Base-by-base conservation (phyloP, 2,888 invertebrate genomes). In the Amblyjoppa fuscipennis region DNA sequence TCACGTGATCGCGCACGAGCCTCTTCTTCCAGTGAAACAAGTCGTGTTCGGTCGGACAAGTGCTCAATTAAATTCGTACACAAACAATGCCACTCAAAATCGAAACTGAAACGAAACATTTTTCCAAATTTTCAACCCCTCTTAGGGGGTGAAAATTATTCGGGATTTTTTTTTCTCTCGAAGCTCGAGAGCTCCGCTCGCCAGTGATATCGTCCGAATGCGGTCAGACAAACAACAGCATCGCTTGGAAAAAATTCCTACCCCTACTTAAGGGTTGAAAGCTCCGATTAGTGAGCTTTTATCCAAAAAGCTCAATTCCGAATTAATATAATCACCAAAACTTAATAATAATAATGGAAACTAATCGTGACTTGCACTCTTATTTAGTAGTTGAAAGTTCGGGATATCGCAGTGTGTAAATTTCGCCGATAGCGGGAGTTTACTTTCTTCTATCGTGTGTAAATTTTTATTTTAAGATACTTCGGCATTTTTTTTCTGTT, bases 1-100 rank as follows among this genome's bases (percentile, higher is more conserved):
- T 56, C 34, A 41, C 34, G 41, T 66, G 71, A 73, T 45, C 78
- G 28, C 56, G 75, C n/a, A 28, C 45, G 56, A 66, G 56, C 13
- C 25, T 73, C 16, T 59, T 41, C 51, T 76, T 49, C 38, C 34
- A 66, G n/a, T 73, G 11, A 31, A 38, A 34, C 45, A 5, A 69
- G 56, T 56, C n/a, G 7, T 31, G 28, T 41, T 31, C 49, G 34
- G 28, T 56, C 16, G 5, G 11, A 77, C 20, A 13, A 66, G 41
- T 51, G 34, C 7, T 5, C n/a, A 45, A 49, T 38, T 31, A 11
- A 61, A 49, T 25, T 11, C 69, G 11, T 76, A 11, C 31, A 20
- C 20, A 31, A 41, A 53, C 28, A 5, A 13, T 71, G 41, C 4
- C 2, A 16, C 34, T 13, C 31, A 31, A 61, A 16, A 73, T 38